Percentiles rank a stretch among this genome's conserved stretches.
These are phyloP conservation scores for Griposia aprilina DNA, from an alignment of 2,888 invertebrate species.

Conservation along the genomic window DNA sequence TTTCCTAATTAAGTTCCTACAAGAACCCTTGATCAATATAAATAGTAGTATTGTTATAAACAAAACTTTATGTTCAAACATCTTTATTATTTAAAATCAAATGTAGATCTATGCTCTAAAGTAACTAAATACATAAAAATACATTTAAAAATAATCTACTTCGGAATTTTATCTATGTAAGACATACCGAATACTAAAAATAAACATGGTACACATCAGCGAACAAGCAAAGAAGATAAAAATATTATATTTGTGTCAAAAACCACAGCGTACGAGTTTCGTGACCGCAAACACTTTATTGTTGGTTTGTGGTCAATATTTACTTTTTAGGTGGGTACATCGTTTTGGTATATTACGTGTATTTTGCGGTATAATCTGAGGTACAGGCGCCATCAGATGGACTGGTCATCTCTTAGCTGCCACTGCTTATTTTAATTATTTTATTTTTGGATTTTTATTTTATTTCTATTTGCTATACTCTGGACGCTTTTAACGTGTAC, in stretches of 20 bases:
- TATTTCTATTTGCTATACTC: too few species aligned
- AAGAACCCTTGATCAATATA: not conserved
- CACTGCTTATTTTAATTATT: too few species aligned
- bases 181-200: conserved; percentile 13
- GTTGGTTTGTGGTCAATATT: conserved; percentile 12
- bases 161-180: conserved; percentile 6
- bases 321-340: too few species aligned
- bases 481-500: too few species aligned
- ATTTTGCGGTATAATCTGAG: too few species aligned
- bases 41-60: not conserved
- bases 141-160: not conserved
- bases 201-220: conserved; percentile 37
- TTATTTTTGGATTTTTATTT: too few species aligned
- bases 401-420: too few species aligned
- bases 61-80: not conserved
- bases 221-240: conserved; percentile 47
- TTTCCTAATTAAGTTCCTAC: not conserved
- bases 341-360: too few species aligned
- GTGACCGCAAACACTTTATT: conserved; percentile 21
- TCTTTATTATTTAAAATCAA: not conserved
- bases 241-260: conserved; percentile 45
- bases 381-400: too few species aligned
- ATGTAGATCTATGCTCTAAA: not conserved
- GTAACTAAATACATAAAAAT: not conserved
- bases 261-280: conserved; percentile 33